Evolutionary conservation across 2,888 invertebrate genomes (phyloP).

Genomic region (Hirudinaria manillensis): DNA sequence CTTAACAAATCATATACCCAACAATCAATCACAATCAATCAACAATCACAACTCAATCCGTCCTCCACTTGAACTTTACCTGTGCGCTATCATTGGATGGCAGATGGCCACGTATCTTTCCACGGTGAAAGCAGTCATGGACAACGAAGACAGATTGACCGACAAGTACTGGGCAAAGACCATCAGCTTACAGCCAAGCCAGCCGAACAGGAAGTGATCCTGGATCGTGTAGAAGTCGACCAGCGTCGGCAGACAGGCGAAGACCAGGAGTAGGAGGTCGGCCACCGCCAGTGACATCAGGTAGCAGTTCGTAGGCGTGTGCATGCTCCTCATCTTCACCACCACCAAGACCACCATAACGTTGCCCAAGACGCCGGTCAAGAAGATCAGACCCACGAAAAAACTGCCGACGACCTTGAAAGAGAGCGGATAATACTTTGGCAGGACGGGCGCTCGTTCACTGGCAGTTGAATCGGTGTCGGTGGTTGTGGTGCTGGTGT

Average conservation of each 20-base stretch:
- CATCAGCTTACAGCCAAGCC: constrained; percentile 57
- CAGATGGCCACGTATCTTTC: constrained; percentile 65
- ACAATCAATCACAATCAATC: no score
- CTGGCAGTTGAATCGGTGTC: neutral
- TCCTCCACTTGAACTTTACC: neutral
- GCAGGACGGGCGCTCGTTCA: neutral
- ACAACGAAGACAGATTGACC: constrained; percentile 61
- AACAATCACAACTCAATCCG: no score
- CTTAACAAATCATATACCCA: no score
- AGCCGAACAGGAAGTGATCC: constrained; percentile 59
- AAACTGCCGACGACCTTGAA: constrained; percentile 57
- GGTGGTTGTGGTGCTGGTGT: neutral
- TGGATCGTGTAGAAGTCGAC: constrained; percentile 56
- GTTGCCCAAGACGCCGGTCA: constrained; percentile 60
- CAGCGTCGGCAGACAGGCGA: constrained; percentile 57
- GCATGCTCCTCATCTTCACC: constrained; percentile 54
- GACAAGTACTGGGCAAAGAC: constrained; percentile 61
- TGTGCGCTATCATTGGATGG: constrained; percentile 59
- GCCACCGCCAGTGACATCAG: constrained; percentile 61
- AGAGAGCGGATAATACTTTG: constrained; percentile 36
- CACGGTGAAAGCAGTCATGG: constrained; percentile 64
- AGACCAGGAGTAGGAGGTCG: constrained; percentile 60
- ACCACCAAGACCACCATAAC: constrained; percentile 58
- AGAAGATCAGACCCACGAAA: constrained; percentile 57
- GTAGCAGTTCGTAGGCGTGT: constrained; percentile 64